Evolutionary conservation across 2,888 invertebrate species (phyloP).

Genomic region (Hydriomena furcata): DNA sequence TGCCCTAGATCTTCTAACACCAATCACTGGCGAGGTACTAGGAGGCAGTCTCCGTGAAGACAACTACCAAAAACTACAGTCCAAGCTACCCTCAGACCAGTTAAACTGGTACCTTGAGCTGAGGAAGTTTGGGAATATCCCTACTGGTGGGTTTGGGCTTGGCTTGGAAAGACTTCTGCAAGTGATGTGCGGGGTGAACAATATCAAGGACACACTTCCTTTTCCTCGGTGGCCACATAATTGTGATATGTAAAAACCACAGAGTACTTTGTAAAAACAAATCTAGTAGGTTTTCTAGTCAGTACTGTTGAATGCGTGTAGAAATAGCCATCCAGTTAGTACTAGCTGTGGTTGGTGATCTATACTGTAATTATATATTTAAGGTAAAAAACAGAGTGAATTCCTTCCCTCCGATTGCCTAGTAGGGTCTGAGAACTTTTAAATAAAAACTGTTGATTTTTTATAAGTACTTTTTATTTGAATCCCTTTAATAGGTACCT

Average conservation of each 20-base stretch:
- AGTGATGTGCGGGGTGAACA: conserved; percentile 90
- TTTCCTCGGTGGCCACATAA: conserved; percentile 98
- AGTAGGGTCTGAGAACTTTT: no score
- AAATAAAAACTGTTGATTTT: no score
- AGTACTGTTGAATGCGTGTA: not conserved
- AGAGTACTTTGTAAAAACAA: no score
- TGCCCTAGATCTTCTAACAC: conserved; percentile 94
- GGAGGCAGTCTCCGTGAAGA: conserved; percentile 98
- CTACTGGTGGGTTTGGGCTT: conserved; percentile 97
- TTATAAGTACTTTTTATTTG: no score
- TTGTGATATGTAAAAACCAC: conserved; percentile 86
- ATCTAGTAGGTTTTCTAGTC: no score
- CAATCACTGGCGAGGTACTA: conserved; percentile 95
- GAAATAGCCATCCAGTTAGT: no score
- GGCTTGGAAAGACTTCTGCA: conserved; percentile 97
- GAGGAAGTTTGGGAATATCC: conserved; percentile 93
- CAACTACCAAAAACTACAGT: conserved; percentile 84
- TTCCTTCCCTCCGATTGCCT: no score
- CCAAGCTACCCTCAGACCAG: conserved; percentile 83
- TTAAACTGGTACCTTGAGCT: conserved; percentile 95
- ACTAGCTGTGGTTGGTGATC: no score
- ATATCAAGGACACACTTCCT: conserved; percentile 97
- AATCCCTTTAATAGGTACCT: no score
- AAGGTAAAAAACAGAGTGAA: no score
- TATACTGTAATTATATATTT: no score